Evolutionary conservation across 2,888 invertebrate species (phyloP).

Genomic region (Mamestra brassicae): DNA sequence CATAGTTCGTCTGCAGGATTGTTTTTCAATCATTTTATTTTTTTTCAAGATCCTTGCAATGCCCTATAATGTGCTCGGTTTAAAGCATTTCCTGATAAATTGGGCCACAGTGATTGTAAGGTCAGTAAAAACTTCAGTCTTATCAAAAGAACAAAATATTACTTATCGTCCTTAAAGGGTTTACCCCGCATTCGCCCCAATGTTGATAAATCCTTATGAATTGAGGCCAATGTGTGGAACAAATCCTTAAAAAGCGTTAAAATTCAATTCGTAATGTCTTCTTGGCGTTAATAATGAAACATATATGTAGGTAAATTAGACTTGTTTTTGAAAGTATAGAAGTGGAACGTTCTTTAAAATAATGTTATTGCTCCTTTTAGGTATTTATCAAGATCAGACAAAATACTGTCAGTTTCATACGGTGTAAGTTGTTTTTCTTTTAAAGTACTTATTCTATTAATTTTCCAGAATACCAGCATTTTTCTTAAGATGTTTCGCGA

Average conservation of each 20-base stretch:
- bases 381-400: neutral
- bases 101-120: neutral
- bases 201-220: neutral
- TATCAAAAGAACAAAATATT: neutral
- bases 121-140: neutral
- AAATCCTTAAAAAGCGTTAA: neutral
- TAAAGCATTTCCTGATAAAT: neutral
- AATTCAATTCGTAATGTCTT: too few relatives aligned
- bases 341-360: neutral
- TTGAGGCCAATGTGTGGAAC: neutral
- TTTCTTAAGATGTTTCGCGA: conserved; percentile 90
- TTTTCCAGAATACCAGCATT: conserved; percentile 93
- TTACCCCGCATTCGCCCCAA: neutral
- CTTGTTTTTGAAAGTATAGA: neutral
- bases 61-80: neutral
- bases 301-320: neutral
- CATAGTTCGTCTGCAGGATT: neutral
- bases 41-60: neutral
- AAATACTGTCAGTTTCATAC: neutral
- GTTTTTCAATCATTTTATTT: neutral
- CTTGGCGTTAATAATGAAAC: too few relatives aligned
- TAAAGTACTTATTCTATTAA: neutral
- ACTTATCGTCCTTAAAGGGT: neutral
- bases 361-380: neutral
- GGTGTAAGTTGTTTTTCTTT: neutral